Conservation (phyloP, 2,113 vertebrate species). For the Thamnophis sirtalis region DNA sequence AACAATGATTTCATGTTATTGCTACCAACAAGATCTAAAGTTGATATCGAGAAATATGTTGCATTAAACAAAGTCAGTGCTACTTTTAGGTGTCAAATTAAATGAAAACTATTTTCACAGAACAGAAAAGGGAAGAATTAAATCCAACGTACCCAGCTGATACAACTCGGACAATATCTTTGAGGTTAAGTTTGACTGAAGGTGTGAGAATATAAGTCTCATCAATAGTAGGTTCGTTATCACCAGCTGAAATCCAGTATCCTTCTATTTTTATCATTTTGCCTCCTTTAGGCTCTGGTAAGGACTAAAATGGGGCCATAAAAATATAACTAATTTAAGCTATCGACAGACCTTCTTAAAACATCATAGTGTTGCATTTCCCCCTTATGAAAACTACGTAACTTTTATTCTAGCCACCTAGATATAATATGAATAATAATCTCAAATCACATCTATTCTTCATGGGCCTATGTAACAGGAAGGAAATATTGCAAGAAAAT, state of each 20-base stretch:
- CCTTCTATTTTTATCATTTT: slow-evolving; percentile 82
- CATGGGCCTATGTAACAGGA: neutral
- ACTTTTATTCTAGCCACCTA: neutral
- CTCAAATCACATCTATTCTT: too few relatives aligned
- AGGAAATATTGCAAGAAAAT: neutral
- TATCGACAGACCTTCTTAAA: neutral
- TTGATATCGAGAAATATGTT: neutral
- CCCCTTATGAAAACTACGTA: neutral
- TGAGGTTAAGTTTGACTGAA: slow-evolving; percentile 92
- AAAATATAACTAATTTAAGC: slow-evolving; percentile 23
- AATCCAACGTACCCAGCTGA: slow-evolving; percentile 82
- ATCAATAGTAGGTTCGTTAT: slow-evolving; percentile 82
- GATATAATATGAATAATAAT: neutral
- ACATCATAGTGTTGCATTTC: neutral
- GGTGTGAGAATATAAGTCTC: slow-evolving; percentile 87
- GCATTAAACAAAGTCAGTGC: neutral
- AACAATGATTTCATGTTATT: neutral
- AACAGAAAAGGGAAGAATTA: neutral
- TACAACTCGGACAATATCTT: slow-evolving; percentile 89
- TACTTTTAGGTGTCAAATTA: neutral
- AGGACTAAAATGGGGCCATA: slow-evolving; percentile 72
- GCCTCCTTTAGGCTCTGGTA: slow-evolving; percentile 79
- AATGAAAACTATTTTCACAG: neutral
- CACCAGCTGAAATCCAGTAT: slow-evolving; percentile 91
- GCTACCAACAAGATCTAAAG: neutral